Percentiles rank a stretch among this genome's conserved stretches.
phyloP scores from a whole-genome alignment of 92 coral and sea anemone species.

The Palythoa grandis region DNA sequence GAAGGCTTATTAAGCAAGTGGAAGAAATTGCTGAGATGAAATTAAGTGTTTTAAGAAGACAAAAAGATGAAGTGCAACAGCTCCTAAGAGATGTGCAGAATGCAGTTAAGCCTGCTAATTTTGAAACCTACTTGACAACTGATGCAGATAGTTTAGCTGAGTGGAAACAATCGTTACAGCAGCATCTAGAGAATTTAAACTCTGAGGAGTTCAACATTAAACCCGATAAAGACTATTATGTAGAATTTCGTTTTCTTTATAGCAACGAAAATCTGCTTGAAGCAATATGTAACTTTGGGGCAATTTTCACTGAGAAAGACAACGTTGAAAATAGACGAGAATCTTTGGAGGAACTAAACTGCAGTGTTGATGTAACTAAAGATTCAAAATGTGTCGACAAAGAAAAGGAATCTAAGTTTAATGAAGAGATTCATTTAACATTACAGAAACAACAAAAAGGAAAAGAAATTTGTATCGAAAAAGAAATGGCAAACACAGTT shows the following conservation, averaged over 20 bases:
- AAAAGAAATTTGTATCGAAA: neutral
- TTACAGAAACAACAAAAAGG: neutral
- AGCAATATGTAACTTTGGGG: conserved; percentile 30
- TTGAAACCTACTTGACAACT: conserved; percentile 4
- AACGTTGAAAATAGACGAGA: neutral
- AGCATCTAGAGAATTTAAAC: neutral
- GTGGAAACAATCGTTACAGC: neutral
- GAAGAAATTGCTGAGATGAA: conserved; percentile 19
- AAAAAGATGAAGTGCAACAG: conserved; percentile 13
- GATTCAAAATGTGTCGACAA: neutral
- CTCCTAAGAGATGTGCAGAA: neutral
- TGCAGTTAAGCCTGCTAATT: neutral
- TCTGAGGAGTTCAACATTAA: neutral
- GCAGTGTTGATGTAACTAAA: neutral
- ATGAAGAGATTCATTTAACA: too few relatives aligned
- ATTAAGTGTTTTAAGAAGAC: neutral
- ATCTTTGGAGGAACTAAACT: neutral
- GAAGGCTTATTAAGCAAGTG: conserved; percentile 15
- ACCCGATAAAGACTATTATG: neutral
- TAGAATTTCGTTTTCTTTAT: conserved; percentile 25
- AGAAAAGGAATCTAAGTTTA: too few relatives aligned
- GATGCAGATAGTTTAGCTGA: neutral
- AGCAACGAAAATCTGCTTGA: conserved; percentile 1
- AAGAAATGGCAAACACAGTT: neutral
- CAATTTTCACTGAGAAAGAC: conserved; percentile 9